These are phyloP conservation scores for Drosophila albomicans DNA, from an alignment of 1,140 invertebrate species.

Conservation along the genomic window DNA sequence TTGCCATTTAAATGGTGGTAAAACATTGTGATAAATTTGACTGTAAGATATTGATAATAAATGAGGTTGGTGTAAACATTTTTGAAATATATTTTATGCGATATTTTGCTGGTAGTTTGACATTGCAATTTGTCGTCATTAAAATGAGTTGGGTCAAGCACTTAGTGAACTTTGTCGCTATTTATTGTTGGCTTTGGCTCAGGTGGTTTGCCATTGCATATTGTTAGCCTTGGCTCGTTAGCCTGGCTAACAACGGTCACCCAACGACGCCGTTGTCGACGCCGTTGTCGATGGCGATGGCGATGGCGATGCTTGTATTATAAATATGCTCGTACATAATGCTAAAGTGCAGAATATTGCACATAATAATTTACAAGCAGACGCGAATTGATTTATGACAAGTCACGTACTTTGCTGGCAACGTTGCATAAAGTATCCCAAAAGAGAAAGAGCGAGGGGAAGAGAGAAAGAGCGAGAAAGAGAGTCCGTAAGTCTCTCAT, in stretches of 20 bases:
- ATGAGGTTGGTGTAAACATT: constrained; percentile 47
- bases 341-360: constrained; percentile 69
- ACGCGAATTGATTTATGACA: constrained; percentile 74
- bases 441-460: not conserved
- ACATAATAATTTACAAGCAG: constrained; percentile 66
- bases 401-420: constrained; percentile 61
- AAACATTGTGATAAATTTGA: not conserved
- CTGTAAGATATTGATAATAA: not conserved
- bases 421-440: not conserved
- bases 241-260: constrained; percentile 31
- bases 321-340: constrained; percentile 43
- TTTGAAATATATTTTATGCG: constrained; percentile 27
- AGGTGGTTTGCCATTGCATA: not conserved
- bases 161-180: constrained; percentile 49
- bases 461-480: not conserved
- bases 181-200: constrained; percentile 48
- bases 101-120: constrained; percentile 28
- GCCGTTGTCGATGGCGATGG: not conserved
- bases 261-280: not conserved
- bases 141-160: constrained; percentile 35
- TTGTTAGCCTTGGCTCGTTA: constrained; percentile 66
- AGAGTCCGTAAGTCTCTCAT: not conserved
- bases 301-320: constrained; percentile 15
- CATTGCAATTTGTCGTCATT: constrained; percentile 76
- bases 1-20: not conserved